A percentile compares a stretch with the other conserved stretches of the same genome.
phyloP scores from a whole-genome alignment of 2,113 vertebrate genomes.

The Rhipidura dahli region DNA sequence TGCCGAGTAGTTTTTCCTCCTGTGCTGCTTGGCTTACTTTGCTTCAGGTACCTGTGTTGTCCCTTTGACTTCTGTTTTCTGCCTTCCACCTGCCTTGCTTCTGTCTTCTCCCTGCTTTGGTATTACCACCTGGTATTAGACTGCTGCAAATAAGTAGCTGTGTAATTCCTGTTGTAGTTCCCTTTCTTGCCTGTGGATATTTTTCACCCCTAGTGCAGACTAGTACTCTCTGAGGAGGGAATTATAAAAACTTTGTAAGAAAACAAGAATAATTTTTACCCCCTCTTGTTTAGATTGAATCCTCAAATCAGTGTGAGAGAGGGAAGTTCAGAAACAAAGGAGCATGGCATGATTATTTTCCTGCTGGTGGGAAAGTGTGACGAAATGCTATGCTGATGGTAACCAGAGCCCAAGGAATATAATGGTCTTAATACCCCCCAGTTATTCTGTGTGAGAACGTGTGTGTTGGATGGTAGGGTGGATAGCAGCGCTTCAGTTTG shows the following conservation, averaged over 20 bases:
- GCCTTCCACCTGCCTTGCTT: neutral
- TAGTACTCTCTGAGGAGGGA: neutral
- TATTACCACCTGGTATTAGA: neutral
- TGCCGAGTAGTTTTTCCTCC: neutral
- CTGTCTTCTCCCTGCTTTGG: too few relatives aligned
- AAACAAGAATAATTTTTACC: neutral
- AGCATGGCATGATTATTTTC: neutral
- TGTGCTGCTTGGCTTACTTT: neutral
- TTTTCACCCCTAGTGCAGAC: neutral
- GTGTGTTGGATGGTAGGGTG: neutral
- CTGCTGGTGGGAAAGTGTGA: neutral
- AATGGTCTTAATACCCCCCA: neutral
- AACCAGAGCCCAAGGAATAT: neutral
- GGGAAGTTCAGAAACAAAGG: neutral
- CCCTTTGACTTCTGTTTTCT: neutral
- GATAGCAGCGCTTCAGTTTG: neutral
- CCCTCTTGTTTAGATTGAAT: neutral
- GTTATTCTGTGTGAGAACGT: neutral
- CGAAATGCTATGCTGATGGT: neutral
- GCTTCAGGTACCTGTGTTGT: neutral
- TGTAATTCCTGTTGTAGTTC: neutral
- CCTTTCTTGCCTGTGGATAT: neutral
- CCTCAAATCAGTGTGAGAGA: neutral
- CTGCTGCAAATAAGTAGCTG: neutral
- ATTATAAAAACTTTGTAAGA: neutral